A percentile compares a stretch with the other conserved stretches of the same genome.
Evolutionary conservation across 1,140 invertebrate genomes (phyloP).

Genomic region (Drosophila asahinai): DNA sequence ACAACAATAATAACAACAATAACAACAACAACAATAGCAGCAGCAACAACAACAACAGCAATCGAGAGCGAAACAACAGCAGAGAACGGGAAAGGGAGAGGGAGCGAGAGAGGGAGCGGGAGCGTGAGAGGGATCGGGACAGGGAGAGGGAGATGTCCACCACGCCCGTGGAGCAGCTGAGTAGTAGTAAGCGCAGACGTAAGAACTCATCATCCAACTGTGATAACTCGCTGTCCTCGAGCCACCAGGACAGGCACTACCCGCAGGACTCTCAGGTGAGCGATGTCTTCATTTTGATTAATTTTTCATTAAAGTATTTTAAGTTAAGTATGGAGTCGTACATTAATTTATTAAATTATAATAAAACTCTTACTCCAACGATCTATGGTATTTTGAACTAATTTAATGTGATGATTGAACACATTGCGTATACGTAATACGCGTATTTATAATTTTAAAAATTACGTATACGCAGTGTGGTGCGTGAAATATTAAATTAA

Average conservation of each 20-base stretch:
- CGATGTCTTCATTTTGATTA: background rate
- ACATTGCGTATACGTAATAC: slow-evolving; percentile 6
- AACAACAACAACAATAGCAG: slow-evolving; percentile 49
- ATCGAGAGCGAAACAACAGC: slow-evolving; percentile 71
- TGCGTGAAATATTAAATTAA: background rate
- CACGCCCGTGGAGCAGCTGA: slow-evolving; percentile 85
- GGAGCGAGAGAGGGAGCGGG: slow-evolving; percentile 59
- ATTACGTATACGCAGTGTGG: slow-evolving; percentile 16
- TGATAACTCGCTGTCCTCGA: slow-evolving; percentile 88
- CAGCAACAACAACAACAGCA: slow-evolving; percentile 66
- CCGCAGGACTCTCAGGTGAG: slow-evolving; percentile 89
- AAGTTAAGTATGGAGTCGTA: background rate
- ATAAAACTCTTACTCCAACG: background rate
- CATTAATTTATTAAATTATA: background rate
- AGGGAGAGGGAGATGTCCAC: slow-evolving; percentile 82
- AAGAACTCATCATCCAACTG: slow-evolving; percentile 89
- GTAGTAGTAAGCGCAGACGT: slow-evolving; percentile 89
- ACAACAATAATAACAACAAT: slow-evolving; percentile 44
- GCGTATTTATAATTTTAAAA: fast-evolving
- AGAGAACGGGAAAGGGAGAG: slow-evolving; percentile 53
- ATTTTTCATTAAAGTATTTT: too few species aligned
- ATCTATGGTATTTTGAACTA: too few species aligned
- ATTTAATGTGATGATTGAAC: too few species aligned
- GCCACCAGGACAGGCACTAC: slow-evolving; percentile 88
- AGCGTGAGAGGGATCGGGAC: slow-evolving; percentile 69